A percentile compares a stretch with the other conserved stretches of the same genome.
Conservation (phyloP, 2,888 invertebrate species). For the Pterobdella sp. region DNA sequence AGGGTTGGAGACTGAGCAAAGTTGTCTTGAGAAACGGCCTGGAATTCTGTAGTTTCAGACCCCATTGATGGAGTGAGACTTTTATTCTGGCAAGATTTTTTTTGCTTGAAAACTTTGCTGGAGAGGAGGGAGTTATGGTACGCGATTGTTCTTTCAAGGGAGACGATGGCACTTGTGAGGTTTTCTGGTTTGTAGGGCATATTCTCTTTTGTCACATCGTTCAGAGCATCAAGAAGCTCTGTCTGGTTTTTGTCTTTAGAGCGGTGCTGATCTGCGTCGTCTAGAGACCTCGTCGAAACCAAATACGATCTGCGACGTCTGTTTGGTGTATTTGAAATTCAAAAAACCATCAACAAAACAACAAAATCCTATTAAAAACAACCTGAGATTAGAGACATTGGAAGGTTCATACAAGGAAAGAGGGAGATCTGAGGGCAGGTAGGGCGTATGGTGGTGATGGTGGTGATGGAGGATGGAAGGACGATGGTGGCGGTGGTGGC, state of each 20-base stretch:
- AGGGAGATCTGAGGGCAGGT: background rate
- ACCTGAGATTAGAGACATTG: background rate
- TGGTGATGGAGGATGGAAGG: slow-evolving; percentile 11
- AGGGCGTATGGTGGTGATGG: background rate
- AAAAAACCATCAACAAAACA: slow-evolving; percentile 1
- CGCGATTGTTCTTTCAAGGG: slow-evolving; percentile 34
- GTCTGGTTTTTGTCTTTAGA: background rate
- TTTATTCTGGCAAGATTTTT: slow-evolving; percentile 1
- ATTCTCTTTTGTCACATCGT: background rate
- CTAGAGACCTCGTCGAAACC: background rate
- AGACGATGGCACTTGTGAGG: slow-evolving; percentile 30
- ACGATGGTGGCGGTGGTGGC: slow-evolving; percentile 13
- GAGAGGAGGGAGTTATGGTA: slow-evolving; percentile 33
- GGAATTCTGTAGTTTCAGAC: background rate
- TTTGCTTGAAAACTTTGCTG: slow-evolving; percentile 32
- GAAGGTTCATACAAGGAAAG: background rate
- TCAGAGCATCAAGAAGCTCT: background rate
- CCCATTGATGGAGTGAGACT: background rate
- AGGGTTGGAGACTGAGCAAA: background rate
- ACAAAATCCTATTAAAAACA: background rate
- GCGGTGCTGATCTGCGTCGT: slow-evolving; percentile 8
- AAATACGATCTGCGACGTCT: background rate
- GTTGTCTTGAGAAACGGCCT: background rate
- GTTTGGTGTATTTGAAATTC: background rate
- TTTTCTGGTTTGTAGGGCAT: background rate